Evolutionary conservation across 1,140 invertebrate genomes (phyloP), one percentile per base, ranked within the genome.

Genomic region (Rhyzopertha dominica): DNA sequence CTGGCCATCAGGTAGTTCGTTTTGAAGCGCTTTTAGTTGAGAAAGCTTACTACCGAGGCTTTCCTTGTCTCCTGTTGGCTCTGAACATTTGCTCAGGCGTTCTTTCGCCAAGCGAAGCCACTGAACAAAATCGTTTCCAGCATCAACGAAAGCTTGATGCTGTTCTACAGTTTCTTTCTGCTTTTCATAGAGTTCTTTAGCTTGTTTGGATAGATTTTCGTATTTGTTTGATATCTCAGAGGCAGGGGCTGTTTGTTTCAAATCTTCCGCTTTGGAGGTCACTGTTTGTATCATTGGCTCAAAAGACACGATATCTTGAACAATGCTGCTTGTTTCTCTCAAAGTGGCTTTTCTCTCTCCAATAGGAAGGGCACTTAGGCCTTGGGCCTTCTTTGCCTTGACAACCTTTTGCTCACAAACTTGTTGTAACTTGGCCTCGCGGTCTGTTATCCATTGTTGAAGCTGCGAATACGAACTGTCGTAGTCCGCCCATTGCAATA

Each of bases 401-500:
- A 79, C 76, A n/a, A 87, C 77, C 66, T 87, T 90, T 52, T 85
- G 84, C 61, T 90, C 89, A 62, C 85, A 88, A 8, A 93, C 87
- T 74, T 95, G 85, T 71, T 93, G 89, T n/a, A 96, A 66, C 72
- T 95, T 91, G 1, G 87, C 86, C 70, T 96, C 91, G 51, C 91
- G 79, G 56, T 96, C 93, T 24, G 81, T 85, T n/a, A 98, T 89
- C 91, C 93, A 95, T 74, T 94, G 87, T 62, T 93, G 84, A 4
- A 96, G 68, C 59, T 95, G 90, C 9, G 85, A 83, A 54, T 92
- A 92, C 12, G 87, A 90, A 14, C 88, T 90, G 61, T 86, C 92
- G 62, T 94, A 95, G 65, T 95, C 92, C n/a, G 90, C 88, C 90
- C 90, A 95, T 77, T 94, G 90, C 1, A 95, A 67, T 5, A 97